Evolutionary conservation across 2,113 vertebrate genomes (phyloP).

Genomic region (Ceratotherium simum): DNA sequence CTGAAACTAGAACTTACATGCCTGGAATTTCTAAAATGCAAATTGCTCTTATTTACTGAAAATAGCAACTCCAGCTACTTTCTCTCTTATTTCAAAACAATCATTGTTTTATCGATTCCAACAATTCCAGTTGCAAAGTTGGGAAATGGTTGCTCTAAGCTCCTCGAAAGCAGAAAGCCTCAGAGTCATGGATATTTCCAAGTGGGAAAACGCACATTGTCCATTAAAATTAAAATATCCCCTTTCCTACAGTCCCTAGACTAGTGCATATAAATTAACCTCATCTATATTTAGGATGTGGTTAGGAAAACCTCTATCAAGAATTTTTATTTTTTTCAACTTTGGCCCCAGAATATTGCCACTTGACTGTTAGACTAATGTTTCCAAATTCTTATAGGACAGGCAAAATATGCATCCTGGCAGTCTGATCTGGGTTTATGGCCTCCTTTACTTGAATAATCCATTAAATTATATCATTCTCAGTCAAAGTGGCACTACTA

Average conservation of each 20-base stretch:
- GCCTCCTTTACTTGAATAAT: not conserved
- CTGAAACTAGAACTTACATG: not conserved
- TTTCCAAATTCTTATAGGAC: slow-evolving; percentile 7
- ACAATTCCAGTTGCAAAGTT: not conserved
- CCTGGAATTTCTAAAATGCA: not conserved
- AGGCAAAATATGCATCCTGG: not conserved
- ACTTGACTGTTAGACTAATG: not conserved
- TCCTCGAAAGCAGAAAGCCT: not conserved
- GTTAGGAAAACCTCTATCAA: not conserved
- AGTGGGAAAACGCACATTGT: not conserved
- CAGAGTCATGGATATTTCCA: not conserved
- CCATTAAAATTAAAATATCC: not conserved
- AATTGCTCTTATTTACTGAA: not conserved
- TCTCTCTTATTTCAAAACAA: not conserved
- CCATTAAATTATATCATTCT: not conserved
- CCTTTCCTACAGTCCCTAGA: not conserved
- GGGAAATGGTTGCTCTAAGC: not conserved
- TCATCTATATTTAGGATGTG: not conserved
- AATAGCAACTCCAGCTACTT: not conserved
- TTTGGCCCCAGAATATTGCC: not conserved
- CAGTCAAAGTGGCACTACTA: not conserved
- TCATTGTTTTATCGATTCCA: too few species aligned
- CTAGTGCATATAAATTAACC: not conserved
- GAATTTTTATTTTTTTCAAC: not conserved
- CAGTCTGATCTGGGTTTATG: not conserved